Evolutionary conservation across 2,797 vertebrate species (phyloP).

Genomic region (Pagetopsis macropterus): DNA sequence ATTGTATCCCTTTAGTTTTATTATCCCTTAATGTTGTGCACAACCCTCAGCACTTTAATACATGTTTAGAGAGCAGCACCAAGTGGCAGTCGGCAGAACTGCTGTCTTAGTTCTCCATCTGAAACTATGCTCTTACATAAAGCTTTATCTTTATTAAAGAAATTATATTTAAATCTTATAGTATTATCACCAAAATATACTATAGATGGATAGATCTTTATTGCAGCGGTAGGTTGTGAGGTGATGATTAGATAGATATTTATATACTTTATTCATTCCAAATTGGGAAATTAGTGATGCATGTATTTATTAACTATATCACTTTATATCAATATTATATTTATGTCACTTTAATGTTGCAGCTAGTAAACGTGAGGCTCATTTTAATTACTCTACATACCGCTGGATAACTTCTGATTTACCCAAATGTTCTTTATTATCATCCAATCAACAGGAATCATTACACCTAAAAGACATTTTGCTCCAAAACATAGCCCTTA

Average conservation of each 20-base stretch:
- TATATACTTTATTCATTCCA: too few relatives aligned
- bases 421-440: too few relatives aligned
- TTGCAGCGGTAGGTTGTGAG: too few relatives aligned
- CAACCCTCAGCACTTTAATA: not conserved
- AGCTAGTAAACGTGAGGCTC: not conserved
- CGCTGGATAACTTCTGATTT: not conserved
- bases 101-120: constrained; percentile 11
- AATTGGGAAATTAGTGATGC: not conserved
- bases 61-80: constrained; percentile 68
- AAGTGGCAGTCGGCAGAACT: constrained; percentile 57
- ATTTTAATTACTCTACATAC: not conserved
- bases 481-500: too few relatives aligned
- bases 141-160: not conserved
- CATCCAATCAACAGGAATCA: constrained; percentile 1
- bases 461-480: not conserved
- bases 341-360: not conserved
- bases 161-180: not conserved
- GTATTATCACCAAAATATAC: not conserved
- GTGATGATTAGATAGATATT: too few relatives aligned
- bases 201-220: too few relatives aligned
- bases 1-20: constrained; percentile 21
- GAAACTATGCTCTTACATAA: not conserved
- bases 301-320: not conserved
- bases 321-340: too few relatives aligned
- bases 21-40: not conserved